Evolutionary conservation across 2,888 invertebrate species (phyloP), one percentile per base, ranked within the genome.

Genomic region (Drosophila niveifrons): DNA sequence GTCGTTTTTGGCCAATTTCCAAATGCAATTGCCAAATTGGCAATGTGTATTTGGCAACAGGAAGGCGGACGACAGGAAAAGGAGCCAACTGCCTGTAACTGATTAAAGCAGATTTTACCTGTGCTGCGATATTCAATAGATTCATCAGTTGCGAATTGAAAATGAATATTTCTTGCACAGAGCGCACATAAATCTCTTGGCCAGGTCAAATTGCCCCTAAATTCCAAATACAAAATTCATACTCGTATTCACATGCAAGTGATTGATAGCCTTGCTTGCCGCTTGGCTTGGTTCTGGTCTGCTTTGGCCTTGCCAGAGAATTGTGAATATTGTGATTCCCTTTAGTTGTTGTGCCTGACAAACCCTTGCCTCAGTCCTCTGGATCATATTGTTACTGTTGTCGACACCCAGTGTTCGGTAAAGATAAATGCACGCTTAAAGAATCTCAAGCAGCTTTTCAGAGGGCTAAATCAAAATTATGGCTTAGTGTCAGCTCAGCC

Each of bases 381-480:
- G 1, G 8, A 3, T 34, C 6, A 11, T 18, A 15, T 9, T 9
- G 31, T 17, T 34, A 10, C 43, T 59, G 51, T 46, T 75, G 70
- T 75, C 69, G 75, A 61, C 80, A 79, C 57, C 57, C 62, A 68
- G 15, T 52, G 74, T 65, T 57, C 72, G 58, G 50, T 31, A 51
- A 75, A 75, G 81, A 80, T 75, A 76, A 81, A 80, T 78, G 73
- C 66, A 66, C 52, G 67, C 51, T 59, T 56, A 63, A 58, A 65
- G 71, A 66, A 78, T 75, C 78, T 51, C 52, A 65, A 76, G 59
- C 72, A 67, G 78, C 70, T 56, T 78, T 78, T 57, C 67, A 43
- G 56, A 51, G 67, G 67, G 55, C 66, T 69, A 80, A 80, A 80
- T 80, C 79, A 80, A 77, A 79, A 74, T 78, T 78, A 78, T 75